Conservation (phyloP, 2,797 vertebrate species). For the Epinephelus coioides region DNA sequence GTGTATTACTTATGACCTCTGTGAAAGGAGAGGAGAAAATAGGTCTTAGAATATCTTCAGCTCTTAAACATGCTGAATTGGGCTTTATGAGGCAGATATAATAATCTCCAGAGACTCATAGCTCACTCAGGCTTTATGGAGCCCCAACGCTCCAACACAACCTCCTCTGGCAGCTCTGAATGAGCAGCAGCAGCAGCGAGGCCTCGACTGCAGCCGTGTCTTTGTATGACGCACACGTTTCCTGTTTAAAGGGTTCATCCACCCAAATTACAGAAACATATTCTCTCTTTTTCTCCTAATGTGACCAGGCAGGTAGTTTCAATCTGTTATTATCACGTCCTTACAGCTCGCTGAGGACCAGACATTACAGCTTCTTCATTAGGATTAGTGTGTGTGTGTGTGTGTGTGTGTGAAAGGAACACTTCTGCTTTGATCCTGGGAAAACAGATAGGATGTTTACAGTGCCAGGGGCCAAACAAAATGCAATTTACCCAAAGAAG, state of each 20-base stretch:
- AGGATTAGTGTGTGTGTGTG: conserved; percentile 27
- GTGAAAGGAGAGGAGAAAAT: conserved; percentile 62
- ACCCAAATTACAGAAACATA: conserved; percentile 1
- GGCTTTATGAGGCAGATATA: conserved; percentile 79
- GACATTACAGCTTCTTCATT: conserved; percentile 38
- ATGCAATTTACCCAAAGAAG: conserved; percentile 44
- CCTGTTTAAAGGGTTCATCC: conserved; percentile 4
- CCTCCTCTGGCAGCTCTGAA: conserved; percentile 50
- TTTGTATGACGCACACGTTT: conserved; percentile 23
- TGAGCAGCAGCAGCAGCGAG: conserved; percentile 25
- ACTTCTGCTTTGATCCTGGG: conserved; percentile 62
- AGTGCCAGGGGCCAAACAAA: conserved; percentile 47
- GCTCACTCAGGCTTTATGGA: conserved; percentile 67
- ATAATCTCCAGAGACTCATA: conserved; percentile 76
- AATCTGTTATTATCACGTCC: neutral
- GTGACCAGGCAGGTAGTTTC: neutral
- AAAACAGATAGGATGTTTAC: conserved; percentile 51
- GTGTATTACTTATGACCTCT: conserved; percentile 48
- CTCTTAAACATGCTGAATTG: conserved; percentile 62
- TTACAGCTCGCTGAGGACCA: neutral
- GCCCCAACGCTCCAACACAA: conserved; percentile 7
- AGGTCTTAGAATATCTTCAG: conserved; percentile 65
- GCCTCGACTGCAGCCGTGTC: neutral
- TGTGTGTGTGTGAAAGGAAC: conserved; percentile 11
- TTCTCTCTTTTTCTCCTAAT: neutral